Conservation (phyloP, 53 echinoderm and acorn worm genomes). For the Paracentrotus lividus region DNA sequence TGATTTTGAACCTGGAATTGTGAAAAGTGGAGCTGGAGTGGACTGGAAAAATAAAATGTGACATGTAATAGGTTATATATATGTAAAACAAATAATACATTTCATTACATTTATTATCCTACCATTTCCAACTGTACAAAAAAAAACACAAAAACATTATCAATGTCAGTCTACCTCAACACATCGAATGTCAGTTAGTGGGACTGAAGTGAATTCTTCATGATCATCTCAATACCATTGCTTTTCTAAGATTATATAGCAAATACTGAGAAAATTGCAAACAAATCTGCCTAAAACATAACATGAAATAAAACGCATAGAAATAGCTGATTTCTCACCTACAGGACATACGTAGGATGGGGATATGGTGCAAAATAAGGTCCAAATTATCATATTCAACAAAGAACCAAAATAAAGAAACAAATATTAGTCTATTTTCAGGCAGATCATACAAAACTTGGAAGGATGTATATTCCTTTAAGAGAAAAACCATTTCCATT, state of each 20-base stretch:
- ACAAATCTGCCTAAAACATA: background rate
- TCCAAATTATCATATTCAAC: too few relatives aligned
- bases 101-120: too few relatives aligned
- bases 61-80: too few relatives aligned
- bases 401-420: too few relatives aligned
- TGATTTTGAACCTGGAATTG: too few relatives aligned
- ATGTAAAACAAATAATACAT: too few relatives aligned
- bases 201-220: background rate
- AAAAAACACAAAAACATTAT: too few relatives aligned
- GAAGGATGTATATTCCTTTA: background rate
- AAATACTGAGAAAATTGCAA: background rate
- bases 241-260: background rate
- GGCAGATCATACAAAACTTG: background rate
- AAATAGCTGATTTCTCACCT: background rate
- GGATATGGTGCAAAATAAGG: too few relatives aligned
- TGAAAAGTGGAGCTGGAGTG: too few relatives aligned
- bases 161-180: background rate
- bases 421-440: background rate
- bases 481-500: background rate
- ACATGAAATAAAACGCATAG: background rate
- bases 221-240: background rate
- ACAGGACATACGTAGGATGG: background rate
- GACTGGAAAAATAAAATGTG: too few relatives aligned
- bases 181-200: background rate
- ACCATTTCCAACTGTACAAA: too few relatives aligned